phyloP scores from a whole-genome alignment of 2,888 invertebrate genomes.

The Pogonocherus hispidulus region DNA sequence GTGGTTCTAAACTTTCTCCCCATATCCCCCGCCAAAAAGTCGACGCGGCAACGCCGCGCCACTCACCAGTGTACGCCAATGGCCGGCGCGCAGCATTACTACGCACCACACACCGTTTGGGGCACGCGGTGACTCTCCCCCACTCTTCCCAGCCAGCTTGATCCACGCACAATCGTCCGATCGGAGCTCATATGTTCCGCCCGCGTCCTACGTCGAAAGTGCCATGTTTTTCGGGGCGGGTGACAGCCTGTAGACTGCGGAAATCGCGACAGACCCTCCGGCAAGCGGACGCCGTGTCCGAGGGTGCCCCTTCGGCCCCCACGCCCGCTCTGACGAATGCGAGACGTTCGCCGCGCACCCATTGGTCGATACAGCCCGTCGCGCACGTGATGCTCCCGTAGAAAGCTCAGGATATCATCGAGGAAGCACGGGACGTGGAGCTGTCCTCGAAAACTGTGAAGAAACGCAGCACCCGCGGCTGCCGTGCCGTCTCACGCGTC shows the following conservation, averaged over 20 bases:
- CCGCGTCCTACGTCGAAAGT: conserved; percentile 27
- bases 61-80: conserved; percentile 42
- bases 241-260: conserved; percentile 16
- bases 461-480: background rate
- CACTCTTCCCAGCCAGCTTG: conserved; percentile 45
- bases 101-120: conserved; percentile 61
- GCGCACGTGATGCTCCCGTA: conserved; percentile 58
- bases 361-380: conserved; percentile 61
- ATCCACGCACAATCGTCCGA: conserved; percentile 36
- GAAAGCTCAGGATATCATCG: conserved; percentile 42
- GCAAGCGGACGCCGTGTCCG: background rate
- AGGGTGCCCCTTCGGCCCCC: background rate
- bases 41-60: conserved; percentile 49
- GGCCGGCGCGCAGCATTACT: conserved; percentile 52
- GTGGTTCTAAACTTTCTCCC: conserved; percentile 36
- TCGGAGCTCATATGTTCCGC: conserved; percentile 39
- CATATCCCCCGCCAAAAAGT: background rate
- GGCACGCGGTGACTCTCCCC: conserved; percentile 60
- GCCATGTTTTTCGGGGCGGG: conserved; percentile 26
- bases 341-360: conserved; percentile 52
- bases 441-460: background rate
- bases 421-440: background rate
- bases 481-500: background rate
- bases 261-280: conserved; percentile 35
- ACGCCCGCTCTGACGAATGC: conserved; percentile 41